Evolutionary conservation across 2,113 vertebrate species (phyloP).

Genomic region (Kryptolebias marmoratus): DNA sequence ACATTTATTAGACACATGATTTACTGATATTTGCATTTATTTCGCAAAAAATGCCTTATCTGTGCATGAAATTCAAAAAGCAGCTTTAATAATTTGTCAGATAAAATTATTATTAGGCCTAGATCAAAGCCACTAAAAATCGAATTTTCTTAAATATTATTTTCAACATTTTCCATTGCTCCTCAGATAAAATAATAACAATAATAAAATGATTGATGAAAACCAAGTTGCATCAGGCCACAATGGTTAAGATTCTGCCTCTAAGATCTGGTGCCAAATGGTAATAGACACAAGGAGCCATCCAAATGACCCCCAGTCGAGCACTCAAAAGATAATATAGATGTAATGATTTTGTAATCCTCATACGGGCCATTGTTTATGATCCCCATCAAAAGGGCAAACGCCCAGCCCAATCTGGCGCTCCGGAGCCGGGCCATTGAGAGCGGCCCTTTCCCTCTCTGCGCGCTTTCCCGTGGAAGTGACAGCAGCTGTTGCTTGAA

Average conservation of each 20-base stretch:
- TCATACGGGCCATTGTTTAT: constrained; percentile 76
- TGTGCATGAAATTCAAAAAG: not conserved
- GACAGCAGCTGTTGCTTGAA: constrained; percentile 94
- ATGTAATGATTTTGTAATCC: constrained; percentile 85
- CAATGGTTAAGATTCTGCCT: constrained; percentile 30
- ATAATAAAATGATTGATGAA: not conserved
- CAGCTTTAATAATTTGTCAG: constrained; percentile 27
- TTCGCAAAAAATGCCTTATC: not conserved
- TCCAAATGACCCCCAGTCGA: constrained; percentile 69
- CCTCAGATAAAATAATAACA: not conserved
- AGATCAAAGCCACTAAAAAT: too few species aligned
- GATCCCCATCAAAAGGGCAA: constrained; percentile 81
- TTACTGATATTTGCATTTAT: too few species aligned
- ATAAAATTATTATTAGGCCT: not conserved
- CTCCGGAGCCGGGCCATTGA: constrained; percentile 66
- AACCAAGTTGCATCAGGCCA: not conserved
- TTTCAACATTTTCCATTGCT: not conserved
- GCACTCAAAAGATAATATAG: constrained; percentile 76
- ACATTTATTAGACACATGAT: too few species aligned
- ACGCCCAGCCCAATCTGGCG: constrained; percentile 79
- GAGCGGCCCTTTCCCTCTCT: constrained; percentile 67
- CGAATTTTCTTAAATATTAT: too few species aligned
- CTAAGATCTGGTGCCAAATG: constrained; percentile 64
- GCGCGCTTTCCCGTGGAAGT: constrained; percentile 79
- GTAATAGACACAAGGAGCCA: constrained; percentile 40